Conservation (phyloP, 2,113 vertebrate species). For the Gobius niger region DNA sequence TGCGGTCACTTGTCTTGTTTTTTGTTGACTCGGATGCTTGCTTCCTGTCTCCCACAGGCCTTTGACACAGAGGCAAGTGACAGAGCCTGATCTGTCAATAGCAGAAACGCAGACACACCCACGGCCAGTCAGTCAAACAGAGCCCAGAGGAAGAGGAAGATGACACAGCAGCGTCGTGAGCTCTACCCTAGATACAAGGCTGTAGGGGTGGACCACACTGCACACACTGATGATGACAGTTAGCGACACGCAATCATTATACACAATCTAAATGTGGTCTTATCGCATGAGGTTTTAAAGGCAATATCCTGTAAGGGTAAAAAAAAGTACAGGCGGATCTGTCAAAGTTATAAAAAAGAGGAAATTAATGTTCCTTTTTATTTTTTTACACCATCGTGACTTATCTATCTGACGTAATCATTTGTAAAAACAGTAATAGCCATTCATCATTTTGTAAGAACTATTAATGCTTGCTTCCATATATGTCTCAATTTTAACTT, state of each 20-base stretch:
- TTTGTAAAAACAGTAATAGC: neutral
- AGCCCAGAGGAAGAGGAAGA: conserved; percentile 48
- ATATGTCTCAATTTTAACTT: too few species aligned
- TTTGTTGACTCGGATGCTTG: conserved; percentile 45
- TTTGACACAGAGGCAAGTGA: conserved; percentile 59
- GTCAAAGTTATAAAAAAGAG: conserved; percentile 11
- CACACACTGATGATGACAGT: neutral
- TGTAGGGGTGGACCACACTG: conserved; percentile 24
- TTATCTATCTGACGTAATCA: neutral
- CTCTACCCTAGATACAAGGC: conserved; percentile 33
- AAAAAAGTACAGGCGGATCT: neutral
- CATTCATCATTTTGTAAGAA: too few species aligned
- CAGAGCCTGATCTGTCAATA: conserved; percentile 57
- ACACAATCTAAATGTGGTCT: neutral
- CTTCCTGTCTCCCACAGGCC: conserved; percentile 61
- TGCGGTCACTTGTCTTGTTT: conserved; percentile 53
- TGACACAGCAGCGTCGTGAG: conserved; percentile 57
- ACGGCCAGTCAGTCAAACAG: conserved; percentile 39
- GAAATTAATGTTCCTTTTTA: conserved; percentile 29
- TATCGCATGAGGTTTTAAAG: neutral
- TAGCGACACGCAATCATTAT: neutral
- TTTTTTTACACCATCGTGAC: neutral
- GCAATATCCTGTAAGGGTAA: neutral
- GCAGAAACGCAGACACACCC: conserved; percentile 56
- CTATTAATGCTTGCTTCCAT: too few species aligned